Percentiles rank a stretch among this genome's conserved stretches.
phyloP scores from a whole-genome alignment of 2,113 vertebrate genomes.

The Natator depressus region DNA sequence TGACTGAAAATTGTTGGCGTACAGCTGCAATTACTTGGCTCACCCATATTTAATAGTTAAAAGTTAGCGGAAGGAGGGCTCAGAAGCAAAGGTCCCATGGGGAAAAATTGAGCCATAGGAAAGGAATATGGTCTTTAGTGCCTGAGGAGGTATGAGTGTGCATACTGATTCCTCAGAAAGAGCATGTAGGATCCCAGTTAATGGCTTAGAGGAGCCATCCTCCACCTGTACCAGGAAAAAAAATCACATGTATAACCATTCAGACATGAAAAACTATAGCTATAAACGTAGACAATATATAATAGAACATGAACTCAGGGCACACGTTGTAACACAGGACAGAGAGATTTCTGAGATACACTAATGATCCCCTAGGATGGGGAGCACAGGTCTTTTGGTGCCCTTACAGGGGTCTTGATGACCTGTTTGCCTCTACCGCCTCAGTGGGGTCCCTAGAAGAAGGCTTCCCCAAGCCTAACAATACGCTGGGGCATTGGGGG shows the following conservation, averaged over 20 bases:
- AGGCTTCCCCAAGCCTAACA: conserved; percentile 28
- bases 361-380: background rate
- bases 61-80: background rate
- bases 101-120: background rate
- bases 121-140: background rate
- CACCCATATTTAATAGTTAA: background rate
- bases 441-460: background rate
- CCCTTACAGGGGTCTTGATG: background rate
- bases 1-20: background rate
- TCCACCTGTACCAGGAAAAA: conserved; percentile 26
- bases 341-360: background rate
- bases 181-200: conserved; percentile 4
- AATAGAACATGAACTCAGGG: background rate
- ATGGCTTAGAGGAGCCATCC: background rate
- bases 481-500: background rate
- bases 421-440: background rate
- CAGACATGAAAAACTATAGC: background rate
- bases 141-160: background rate
- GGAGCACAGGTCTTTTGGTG: background rate
- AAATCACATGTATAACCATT: conserved; percentile 6
- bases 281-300: background rate
- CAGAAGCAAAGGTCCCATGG: background rate
- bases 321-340: background rate
- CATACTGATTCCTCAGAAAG: conserved; percentile 26
- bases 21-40: background rate